Evolutionary conservation across 2,113 vertebrate species (phyloP).

Genomic region (Aptenodytes forsteri): DNA sequence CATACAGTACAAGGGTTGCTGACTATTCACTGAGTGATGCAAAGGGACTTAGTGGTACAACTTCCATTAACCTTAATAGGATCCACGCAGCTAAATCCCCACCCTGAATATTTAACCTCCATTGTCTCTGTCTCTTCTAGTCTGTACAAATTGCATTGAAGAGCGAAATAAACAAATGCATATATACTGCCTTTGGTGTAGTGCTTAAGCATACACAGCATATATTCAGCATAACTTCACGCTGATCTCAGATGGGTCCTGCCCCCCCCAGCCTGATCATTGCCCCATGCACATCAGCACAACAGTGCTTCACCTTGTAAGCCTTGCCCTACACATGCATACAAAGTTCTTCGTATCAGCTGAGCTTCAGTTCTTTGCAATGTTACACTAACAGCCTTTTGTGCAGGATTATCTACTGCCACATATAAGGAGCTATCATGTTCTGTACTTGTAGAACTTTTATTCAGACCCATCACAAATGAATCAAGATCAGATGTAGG

Average conservation of each 20-base stretch:
- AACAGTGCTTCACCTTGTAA: neutral
- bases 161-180: neutral
- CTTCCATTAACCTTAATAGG: conserved; percentile 48
- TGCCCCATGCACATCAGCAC: neutral
- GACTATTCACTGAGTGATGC: neutral
- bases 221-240: neutral
- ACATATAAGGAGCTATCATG: neutral
- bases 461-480: neutral
- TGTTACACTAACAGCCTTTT: neutral
- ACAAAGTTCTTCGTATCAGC: neutral
- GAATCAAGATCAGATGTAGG: neutral
- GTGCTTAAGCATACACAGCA: neutral
- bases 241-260: neutral
- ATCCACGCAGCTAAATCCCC: conserved; percentile 13
- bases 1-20: neutral
- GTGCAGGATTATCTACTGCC: neutral
- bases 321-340: neutral
- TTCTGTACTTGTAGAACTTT: neutral
- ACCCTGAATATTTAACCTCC: conserved; percentile 51
- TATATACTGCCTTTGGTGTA: neutral
- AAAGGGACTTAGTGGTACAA: neutral
- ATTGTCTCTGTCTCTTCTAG: neutral
- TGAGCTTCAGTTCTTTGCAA: neutral
- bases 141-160: conserved; percentile 28
- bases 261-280: neutral